These are phyloP conservation scores for Eilema depressum DNA, from an alignment of 2,888 invertebrate species.

Conservation along the genomic window DNA sequence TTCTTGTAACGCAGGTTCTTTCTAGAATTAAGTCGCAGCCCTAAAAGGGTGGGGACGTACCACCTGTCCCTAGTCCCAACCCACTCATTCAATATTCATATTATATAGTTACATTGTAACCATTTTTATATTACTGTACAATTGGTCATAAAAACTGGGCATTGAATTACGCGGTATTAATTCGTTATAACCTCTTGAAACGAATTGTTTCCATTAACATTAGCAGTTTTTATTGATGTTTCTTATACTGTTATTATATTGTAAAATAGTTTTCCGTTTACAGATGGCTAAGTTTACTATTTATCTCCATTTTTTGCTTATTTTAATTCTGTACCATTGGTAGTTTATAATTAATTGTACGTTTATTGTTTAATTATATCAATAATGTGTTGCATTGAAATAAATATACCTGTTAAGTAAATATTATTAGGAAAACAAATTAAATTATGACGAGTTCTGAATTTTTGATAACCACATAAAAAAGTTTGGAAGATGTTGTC, in stretches of 20 bases:
- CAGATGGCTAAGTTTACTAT: too few relatives aligned
- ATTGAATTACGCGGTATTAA: conserved; percentile 5
- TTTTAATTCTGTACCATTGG: too few relatives aligned
- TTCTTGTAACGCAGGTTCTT: not conserved
- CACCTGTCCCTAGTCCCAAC: conserved; percentile 31
- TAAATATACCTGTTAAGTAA: too few relatives aligned
- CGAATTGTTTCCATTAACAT: conserved; percentile 1
- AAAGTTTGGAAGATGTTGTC: too few relatives aligned
- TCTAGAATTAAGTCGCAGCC: not conserved
- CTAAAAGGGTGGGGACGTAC: conserved; percentile 34
- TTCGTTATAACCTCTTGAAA: conserved; percentile 12
- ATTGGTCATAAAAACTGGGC: not conserved
- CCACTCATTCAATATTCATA: conserved; percentile 29
- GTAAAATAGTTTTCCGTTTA: too few relatives aligned
- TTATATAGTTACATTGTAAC: conserved; percentile 22
- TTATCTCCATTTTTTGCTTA: not conserved
- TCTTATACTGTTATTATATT: not conserved
- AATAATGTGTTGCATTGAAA: too few relatives aligned
- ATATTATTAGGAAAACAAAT: too few relatives aligned
- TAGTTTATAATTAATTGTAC: too few relatives aligned
- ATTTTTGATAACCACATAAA: too few relatives aligned
- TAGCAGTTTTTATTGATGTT: not conserved
- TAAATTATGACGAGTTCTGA: too few relatives aligned
- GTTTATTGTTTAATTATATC: too few relatives aligned
- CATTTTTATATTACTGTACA: not conserved